phyloP scores from a whole-genome alignment of 2,797 vertebrate genomes.

The Arremon aurantiirostris region DNA sequence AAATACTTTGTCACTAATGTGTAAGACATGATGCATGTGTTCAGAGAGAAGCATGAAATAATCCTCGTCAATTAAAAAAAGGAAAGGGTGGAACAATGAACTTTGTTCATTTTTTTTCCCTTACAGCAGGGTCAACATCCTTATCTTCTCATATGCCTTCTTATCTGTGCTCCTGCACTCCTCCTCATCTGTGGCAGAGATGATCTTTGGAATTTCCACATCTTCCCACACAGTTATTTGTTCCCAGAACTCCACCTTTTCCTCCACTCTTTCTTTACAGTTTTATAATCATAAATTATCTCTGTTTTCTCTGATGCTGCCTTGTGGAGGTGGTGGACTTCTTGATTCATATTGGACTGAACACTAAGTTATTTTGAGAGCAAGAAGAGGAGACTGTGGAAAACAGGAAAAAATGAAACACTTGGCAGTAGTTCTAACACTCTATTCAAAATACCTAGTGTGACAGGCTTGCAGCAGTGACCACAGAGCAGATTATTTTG shows the following conservation, averaged over 20 bases:
- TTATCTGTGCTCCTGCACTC: not conserved
- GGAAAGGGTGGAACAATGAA: not conserved
- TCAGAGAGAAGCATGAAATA: not conserved
- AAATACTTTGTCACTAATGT: not conserved
- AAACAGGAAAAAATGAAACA: not conserved
- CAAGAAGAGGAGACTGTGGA: not conserved
- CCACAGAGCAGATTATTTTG: rapidly evolving
- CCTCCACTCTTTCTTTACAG: not conserved
- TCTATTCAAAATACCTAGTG: not conserved
- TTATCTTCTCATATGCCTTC: not conserved
- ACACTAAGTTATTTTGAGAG: not conserved
- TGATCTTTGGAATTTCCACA: not conserved
- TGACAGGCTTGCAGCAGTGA: not conserved
- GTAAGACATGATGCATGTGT: not conserved
- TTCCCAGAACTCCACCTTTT: not conserved
- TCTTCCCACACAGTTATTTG: not conserved
- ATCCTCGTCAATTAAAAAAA: not conserved
- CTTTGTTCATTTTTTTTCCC: not conserved
- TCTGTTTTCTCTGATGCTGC: rapidly evolving
- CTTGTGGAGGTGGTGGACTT: not conserved
- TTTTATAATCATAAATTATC: not conserved
- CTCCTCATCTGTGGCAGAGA: not conserved
- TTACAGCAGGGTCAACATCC: not conserved
- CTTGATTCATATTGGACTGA: not conserved
- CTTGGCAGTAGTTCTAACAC: not conserved